These are phyloP conservation scores for Pandion haliaetus DNA, from an alignment of 2,113 vertebrate species.

Conservation along the genomic window DNA sequence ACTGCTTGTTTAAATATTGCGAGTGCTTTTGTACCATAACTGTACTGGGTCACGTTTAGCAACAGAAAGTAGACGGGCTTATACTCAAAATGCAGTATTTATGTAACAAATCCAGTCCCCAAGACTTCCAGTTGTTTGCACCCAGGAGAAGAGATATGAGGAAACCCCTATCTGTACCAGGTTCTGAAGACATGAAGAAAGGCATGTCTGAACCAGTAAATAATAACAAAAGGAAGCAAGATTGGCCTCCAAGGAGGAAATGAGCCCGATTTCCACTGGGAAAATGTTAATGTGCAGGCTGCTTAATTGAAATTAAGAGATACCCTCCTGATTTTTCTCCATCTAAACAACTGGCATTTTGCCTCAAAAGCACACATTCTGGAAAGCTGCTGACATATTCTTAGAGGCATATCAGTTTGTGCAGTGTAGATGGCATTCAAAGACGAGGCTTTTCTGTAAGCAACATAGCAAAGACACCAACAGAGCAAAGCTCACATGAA, in stretches of 20 bases:
- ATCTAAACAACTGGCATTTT: background rate
- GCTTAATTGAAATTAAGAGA: background rate
- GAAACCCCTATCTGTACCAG: background rate
- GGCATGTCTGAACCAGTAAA: background rate
- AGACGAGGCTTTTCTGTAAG: background rate
- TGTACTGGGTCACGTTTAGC: background rate
- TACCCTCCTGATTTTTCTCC: background rate
- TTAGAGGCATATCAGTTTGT: background rate
- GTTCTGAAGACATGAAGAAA: background rate
- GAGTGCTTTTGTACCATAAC: background rate
- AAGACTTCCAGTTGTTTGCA: too few species aligned
- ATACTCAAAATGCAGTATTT: fast-evolving
- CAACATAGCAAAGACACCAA: background rate
- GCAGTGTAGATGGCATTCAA: too few species aligned
- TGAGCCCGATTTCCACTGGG: background rate
- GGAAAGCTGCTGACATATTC: background rate
- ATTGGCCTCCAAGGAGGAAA: background rate
- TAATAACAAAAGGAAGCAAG: background rate
- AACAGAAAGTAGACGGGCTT: background rate
- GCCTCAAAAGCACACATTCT: background rate
- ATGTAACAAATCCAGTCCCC: background rate
- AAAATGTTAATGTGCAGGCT: background rate
- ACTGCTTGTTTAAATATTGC: background rate
- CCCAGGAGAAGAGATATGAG: background rate
- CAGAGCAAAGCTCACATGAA: background rate